Base-by-base conservation (phyloP, 2,113 vertebrate species). In the Ammodramus savannarum region DNA sequence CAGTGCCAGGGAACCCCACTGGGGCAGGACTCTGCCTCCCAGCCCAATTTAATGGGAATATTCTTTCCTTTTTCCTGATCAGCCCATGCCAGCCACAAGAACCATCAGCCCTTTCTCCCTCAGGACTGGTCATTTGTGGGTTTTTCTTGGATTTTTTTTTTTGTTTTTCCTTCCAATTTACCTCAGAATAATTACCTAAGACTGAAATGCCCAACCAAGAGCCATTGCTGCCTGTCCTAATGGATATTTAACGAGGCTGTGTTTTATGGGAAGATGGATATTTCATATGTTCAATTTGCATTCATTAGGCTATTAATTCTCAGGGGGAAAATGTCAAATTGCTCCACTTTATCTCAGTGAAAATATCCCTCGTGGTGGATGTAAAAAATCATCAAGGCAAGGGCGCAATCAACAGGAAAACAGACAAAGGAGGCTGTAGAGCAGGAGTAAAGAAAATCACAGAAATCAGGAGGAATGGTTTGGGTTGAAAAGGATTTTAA, bases 301-400 rank as follows among this genome's bases (percentile, higher is more conserved):
- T 95, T 95, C 66, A 87, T 95, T 93, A 87, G 71, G 82, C n/a
- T 78, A 88, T 95, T 78, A 77, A 94, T 73, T 94, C 75, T 91
- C 44, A 14, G 75, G 74, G 65, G 72, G 8, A 14, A 74, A 78
- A 68, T 65, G 73, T 62, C 82, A 73, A 59, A 79, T 94, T 63
- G 69, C 36, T 92, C 32, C 38, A 46, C 39, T 90, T 87, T 29
- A 48, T 90, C 87, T 91, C 76, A 46, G 65, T 78, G 69, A 86
- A 94, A 93, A 92, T 75, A 78, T 69, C 66, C 29, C 73, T 85
- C 25, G 4, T 74, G 67, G 58, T 71, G 82, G 48, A 66, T 63
- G 36, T 38, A 48, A 94, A 89, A 94, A 93, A 54, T 59, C 62
- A 77, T 54, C 66, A 61, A 43, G 89, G 27, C 54, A 55, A 84